These are phyloP conservation scores for Sardina pilchardus DNA, from an alignment of 2,113 vertebrate species.

Conservation along the genomic window DNA sequence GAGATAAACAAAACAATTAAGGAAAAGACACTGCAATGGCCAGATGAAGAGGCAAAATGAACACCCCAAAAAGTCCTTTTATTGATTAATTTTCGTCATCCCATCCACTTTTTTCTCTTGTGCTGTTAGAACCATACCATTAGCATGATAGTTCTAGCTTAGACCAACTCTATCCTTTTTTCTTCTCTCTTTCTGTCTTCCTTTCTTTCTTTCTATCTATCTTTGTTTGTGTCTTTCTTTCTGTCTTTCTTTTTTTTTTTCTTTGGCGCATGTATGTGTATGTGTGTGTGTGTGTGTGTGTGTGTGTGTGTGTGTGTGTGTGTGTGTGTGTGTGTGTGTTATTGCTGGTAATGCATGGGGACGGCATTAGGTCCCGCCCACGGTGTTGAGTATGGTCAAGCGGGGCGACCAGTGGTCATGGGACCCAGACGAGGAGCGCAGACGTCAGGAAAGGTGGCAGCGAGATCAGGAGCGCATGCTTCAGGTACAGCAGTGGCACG, in stretches of 20 bases:
- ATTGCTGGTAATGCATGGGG: slow-evolving; percentile 39
- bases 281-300: slow-evolving; percentile 38
- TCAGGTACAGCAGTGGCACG: slow-evolving; percentile 78
- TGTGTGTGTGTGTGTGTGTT: slow-evolving; percentile 35
- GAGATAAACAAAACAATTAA: neutral
- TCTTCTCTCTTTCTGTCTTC: neutral
- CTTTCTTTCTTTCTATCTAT: slow-evolving; percentile 49
- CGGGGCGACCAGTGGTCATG: slow-evolving; percentile 88
- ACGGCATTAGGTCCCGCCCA: slow-evolving; percentile 65
- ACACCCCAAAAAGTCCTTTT: neutral
- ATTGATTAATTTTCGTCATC: neutral
- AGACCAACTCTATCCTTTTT: slow-evolving; percentile 67
- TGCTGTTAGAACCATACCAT: slow-evolving; percentile 65
- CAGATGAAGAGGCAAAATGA: slow-evolving; percentile 35
- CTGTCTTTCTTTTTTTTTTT: slow-evolving; percentile 49
- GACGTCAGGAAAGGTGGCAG: slow-evolving; percentile 94
- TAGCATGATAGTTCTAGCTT: slow-evolving; percentile 23
- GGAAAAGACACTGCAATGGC: neutral
- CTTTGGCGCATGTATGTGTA: slow-evolving; percentile 21
- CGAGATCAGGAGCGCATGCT: slow-evolving; percentile 93
- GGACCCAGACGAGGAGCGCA: slow-evolving; percentile 96
- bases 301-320: slow-evolving; percentile 31
- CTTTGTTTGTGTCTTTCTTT: too few species aligned
- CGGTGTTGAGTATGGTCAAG: slow-evolving; percentile 71
- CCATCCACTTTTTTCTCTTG: slow-evolving; percentile 52